Evolutionary conservation across 2,113 vertebrate species (phyloP), one percentile per base, ranked within the genome.

Genomic region (Rhombomys opimus): DNA sequence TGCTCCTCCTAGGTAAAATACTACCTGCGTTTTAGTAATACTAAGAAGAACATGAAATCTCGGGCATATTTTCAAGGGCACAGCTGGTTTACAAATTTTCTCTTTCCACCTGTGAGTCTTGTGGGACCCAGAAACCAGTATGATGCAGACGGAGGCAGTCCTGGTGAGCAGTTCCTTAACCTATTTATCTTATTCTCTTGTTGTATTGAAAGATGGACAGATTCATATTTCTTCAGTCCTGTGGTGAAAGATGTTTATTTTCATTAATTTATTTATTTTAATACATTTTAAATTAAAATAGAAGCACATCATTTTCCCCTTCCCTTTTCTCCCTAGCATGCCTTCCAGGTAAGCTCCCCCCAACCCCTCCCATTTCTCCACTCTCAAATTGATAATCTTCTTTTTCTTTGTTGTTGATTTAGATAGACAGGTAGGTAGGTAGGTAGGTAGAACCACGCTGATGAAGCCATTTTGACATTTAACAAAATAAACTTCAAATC

Each of bases 11-110:
- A 99, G 99, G 99, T 99, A 80, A 98, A 96, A 82, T 99, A 99
- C 87, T 98, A 98, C 93, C 98, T 99, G 90, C 99, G 99, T 72
- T 99, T 99, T 96, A 99, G 99, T 95, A 99, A 98, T 98, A 99
- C 98, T 82, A 99, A 99, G 0, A 98, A 99, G 95, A 99, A 99
- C 0, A 98, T 98, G 0, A 98, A 98, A 0, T 1, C 38, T 67
- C 4, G 7, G 14, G 61, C 61, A 50, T 98, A 99, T 0, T 1
- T 41, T 3, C 32, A 30, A 59, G 11, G 20, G 10, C 25, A 0
- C 3, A 18, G n/a, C n/a, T 97, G 97, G 96, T 11, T 72, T 23
- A 97, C 93, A 90, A n/a, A 18, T 50, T 70, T 11, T 77, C 97
- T 97, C 15, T 97, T 96, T 94, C 89, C 93, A 35, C 0, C 67